These are phyloP conservation scores for Teleopsis dalmanni DNA, from an alignment of 1,140 invertebrate species.

Conservation along the genomic window DNA sequence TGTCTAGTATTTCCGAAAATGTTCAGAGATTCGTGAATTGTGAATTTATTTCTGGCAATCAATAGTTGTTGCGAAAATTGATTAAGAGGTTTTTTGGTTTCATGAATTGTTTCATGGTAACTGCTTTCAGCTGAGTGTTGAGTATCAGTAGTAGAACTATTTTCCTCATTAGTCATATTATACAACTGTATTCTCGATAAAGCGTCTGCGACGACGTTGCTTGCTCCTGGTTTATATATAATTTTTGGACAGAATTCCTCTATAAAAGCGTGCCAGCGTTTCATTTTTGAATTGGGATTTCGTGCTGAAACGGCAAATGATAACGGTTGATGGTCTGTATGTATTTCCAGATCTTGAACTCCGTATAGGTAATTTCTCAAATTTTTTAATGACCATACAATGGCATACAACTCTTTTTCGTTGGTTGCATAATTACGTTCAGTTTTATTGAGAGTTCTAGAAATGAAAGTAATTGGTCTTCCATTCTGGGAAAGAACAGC, in stretches of 20 bases:
- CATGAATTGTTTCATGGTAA: neutral
- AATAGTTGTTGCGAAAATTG: neutral
- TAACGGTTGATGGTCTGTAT: constrained; percentile 47
- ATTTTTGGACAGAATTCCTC: constrained; percentile 27
- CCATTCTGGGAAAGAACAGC: constrained; percentile 31
- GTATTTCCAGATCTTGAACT: constrained; percentile 39
- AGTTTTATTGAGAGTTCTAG: constrained; percentile 36
- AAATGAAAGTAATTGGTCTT: constrained; percentile 7
- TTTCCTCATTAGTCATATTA: neutral
- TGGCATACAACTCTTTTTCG: constrained; percentile 48
- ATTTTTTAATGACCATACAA: constrained; percentile 46
- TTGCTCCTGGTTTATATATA: constrained; percentile 1
- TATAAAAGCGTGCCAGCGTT: constrained; percentile 47
- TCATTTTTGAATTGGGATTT: constrained; percentile 44
- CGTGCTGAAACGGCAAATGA: constrained; percentile 43
- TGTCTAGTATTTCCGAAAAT: neutral
- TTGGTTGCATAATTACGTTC: constrained; percentile 42
- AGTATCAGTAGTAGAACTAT: too few species aligned
- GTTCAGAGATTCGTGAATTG: neutral
- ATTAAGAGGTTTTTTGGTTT: neutral
- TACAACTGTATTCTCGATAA: neutral
- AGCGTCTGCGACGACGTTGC: constrained; percentile 1
- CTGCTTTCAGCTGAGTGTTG: neutral
- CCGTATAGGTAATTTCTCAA: constrained; percentile 46
- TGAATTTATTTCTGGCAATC: neutral